A percentile compares a stretch with the other conserved stretches of the same genome.
Evolutionary conservation across 2,797 vertebrate species (phyloP).

Genomic region (Sphaeramia orbicularis): DNA sequence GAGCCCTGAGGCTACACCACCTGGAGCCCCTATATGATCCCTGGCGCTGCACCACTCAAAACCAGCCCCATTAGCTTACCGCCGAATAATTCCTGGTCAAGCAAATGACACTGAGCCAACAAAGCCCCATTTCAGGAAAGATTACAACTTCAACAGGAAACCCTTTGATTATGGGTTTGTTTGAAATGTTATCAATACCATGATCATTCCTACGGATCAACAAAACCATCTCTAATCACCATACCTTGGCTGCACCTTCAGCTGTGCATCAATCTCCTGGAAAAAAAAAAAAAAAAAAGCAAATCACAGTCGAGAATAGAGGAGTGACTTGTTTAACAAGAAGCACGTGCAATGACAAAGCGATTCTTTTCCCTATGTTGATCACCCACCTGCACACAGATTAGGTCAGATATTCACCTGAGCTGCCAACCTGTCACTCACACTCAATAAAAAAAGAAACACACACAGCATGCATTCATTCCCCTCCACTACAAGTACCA

Average conservation of each 20-base stretch:
- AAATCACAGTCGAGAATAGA: slow-evolving; percentile 70
- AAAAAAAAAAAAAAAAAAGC: slow-evolving; percentile 28
- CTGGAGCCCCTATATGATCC: slow-evolving; percentile 75
- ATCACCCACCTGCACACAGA: slow-evolving; percentile 84
- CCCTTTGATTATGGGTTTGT: slow-evolving; percentile 86
- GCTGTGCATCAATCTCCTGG: slow-evolving; percentile 69
- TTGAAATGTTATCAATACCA: slow-evolving; percentile 88
- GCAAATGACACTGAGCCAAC: slow-evolving; percentile 81
- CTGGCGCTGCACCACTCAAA: slow-evolving; percentile 69
- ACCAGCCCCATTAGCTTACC: slow-evolving; percentile 79
- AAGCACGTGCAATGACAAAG: slow-evolving; percentile 85
- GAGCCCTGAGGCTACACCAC: slow-evolving; percentile 75
- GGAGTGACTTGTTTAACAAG: slow-evolving; percentile 83
- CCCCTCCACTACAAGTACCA: slow-evolving; percentile 37
- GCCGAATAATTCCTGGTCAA: slow-evolving; percentile 82
- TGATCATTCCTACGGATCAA: slow-evolving; percentile 83
- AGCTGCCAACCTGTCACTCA: slow-evolving; percentile 85
- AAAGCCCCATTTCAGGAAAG: slow-evolving; percentile 86
- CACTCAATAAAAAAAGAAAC: slow-evolving; percentile 51
- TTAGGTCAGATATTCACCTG: slow-evolving; percentile 84
- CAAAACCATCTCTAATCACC: slow-evolving; percentile 84
- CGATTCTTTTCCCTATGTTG: slow-evolving; percentile 74
- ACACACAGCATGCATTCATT: slow-evolving; percentile 78
- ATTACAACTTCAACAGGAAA: slow-evolving; percentile 88
- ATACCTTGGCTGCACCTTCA: slow-evolving; percentile 76